Base-by-base conservation (phyloP, 30 jellyfish, hydroid and myxozoan species). In the Hydractinia echinata region DNA sequence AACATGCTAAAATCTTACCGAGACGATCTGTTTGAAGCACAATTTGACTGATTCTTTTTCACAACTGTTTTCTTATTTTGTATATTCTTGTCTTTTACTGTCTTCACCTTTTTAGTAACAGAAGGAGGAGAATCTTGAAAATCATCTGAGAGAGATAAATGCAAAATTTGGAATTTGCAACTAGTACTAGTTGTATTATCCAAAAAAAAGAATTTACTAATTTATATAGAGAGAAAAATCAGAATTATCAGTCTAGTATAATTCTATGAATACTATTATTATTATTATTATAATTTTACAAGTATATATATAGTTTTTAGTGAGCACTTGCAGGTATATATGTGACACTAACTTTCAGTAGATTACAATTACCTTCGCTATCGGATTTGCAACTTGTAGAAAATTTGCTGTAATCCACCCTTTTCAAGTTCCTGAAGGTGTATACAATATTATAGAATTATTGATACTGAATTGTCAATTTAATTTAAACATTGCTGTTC, bases 121-220 rank as follows among this genome's bases (percentile, higher is more conserved):
- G 83, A 67, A 48, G 83, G 62, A 10, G 83, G 21, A 58, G 44
- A 66, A 14, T 74, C 83, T 74, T 74, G 83, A 58, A 74, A 74
- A 48, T 74, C 83, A 74, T 74, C 83, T 74, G 66, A 74, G 54
- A 74, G 50, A 11, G 21, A 30, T 30, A 74, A 30, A 72, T 16
- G 50, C 15, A 72, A 72, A n/a, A 72, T 52, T 6, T 58, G 19
- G 3, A 11, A 58, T 58, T 58, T 11, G 15, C 69, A 56, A 56
- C n/a, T n/a, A 56, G n/a, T 56, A 3, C 69, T 58, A 58, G 3
- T 16, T 11, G 69, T 13, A 58, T 58, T 13, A 11, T 58, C 19
- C 1, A 13, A 58, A 58, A 58, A 58, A 58, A 16, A 58, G 19
- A 13, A 16, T 58, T 58, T 58, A 58, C 19, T 13, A 16, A 30